Percentiles rank a stretch among this genome's conserved stretches.
phyloP scores from a whole-genome alignment of 2,888 invertebrate species.

The Oscheius sp. region DNA sequence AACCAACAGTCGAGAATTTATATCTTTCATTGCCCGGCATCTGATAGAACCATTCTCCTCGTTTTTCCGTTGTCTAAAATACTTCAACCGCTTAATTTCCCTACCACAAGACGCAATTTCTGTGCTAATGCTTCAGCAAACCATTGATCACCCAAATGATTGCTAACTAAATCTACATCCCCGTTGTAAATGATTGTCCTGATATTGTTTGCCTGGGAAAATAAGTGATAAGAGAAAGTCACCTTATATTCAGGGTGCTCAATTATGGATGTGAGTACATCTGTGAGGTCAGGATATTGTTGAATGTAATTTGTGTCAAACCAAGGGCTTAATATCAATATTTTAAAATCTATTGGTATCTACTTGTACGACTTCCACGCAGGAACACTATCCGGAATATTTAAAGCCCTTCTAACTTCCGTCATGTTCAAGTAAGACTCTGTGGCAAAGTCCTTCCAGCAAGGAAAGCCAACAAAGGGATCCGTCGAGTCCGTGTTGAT shows the following conservation, averaged over 20 bases:
- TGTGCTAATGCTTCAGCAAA: constrained; percentile 42
- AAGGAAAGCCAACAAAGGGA: constrained; percentile 58
- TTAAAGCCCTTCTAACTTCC: constrained; percentile 58
- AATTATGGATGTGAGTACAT: background rate
- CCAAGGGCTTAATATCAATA: background rate
- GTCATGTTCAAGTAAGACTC: constrained; percentile 56
- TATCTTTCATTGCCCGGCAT: background rate
- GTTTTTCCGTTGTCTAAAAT: background rate
- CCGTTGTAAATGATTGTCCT: constrained; percentile 71
- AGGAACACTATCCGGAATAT: constrained; percentile 44
- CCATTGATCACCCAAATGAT: constrained; percentile 70
- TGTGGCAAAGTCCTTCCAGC: constrained; percentile 52
- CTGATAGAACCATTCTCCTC: background rate
- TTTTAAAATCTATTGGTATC: background rate
- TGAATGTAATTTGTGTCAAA: background rate
- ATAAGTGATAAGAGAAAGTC: background rate
- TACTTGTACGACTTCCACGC: constrained; percentile 17
- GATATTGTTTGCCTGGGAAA: constrained; percentile 29
- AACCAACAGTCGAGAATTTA: constrained; percentile 13
- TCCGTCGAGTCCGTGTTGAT: constrained; percentile 56
- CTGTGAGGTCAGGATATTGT: constrained; percentile 5
- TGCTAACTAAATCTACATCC: constrained; percentile 73
- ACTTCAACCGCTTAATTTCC: background rate
- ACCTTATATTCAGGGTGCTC: constrained; percentile 14
- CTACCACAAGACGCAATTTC: background rate